phyloP scores from a whole-genome alignment of 2,113 vertebrate genomes.

The Ptychochromis oligacanthus region DNA sequence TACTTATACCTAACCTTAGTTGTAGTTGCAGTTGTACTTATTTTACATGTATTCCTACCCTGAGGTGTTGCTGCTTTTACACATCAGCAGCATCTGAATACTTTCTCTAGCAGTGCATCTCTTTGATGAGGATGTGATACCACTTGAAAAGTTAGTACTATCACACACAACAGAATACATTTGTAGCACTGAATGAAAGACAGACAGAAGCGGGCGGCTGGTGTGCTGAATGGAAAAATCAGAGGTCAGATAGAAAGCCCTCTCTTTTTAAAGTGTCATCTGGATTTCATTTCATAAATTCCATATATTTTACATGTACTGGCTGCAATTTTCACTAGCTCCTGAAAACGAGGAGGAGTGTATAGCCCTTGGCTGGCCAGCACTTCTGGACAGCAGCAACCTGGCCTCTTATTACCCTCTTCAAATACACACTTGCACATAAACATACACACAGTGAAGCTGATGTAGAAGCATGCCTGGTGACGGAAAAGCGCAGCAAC shows the following conservation, averaged over 20 bases:
- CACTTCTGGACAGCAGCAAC: conserved; percentile 30
- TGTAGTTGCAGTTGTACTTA: not conserved
- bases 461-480: conserved; percentile 2
- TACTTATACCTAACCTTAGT: not conserved
- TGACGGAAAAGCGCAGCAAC: conserved; percentile 43
- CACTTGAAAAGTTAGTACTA: not conserved
- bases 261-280: conserved; percentile 78
- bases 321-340: conserved; percentile 73
- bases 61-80: not conserved
- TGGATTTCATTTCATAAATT: conserved; percentile 83
- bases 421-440: conserved; percentile 30
- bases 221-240: conserved; percentile 65
- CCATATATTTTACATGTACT: conserved; percentile 80
- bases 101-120: not conserved
- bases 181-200: conserved; percentile 30
- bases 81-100: not conserved
- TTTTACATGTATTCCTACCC: not conserved
- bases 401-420: conserved; percentile 40
- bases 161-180: conserved; percentile 39
- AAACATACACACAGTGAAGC: conserved; percentile 31
- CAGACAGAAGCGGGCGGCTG: conserved; percentile 17
- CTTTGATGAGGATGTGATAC: not conserved
- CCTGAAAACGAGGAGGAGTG: conserved; percentile 55
- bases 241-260: conserved; percentile 74
- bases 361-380: conserved; percentile 27